Evolutionary conservation across 2,888 invertebrate species (phyloP).

Genomic region (Vanessa cardui): DNA sequence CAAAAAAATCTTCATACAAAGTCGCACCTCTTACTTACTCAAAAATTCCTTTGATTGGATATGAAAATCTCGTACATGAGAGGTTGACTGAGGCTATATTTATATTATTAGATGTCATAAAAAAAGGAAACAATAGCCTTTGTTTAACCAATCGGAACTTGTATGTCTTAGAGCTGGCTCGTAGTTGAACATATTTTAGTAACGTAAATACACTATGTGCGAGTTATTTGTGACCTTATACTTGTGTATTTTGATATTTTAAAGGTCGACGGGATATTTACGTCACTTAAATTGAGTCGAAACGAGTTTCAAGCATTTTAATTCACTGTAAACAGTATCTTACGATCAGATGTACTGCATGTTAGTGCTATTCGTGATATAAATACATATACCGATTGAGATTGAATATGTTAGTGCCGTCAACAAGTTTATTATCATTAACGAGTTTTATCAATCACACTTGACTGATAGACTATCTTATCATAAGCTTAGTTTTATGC

Average conservation of each 20-base stretch:
- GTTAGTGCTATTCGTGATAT: slow-evolving; percentile 46
- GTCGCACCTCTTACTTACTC: neutral
- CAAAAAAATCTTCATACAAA: neutral
- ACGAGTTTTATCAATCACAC: slow-evolving; percentile 46
- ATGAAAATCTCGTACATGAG: slow-evolving; percentile 13
- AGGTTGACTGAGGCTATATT: slow-evolving; percentile 3
- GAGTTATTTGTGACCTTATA: slow-evolving; percentile 29
- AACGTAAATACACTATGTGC: slow-evolving; percentile 19
- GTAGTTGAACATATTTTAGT: slow-evolving; percentile 55
- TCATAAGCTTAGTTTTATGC: slow-evolving; percentile 50
- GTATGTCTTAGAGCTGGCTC: slow-evolving; percentile 55
- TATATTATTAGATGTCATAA: slow-evolving; percentile 50
- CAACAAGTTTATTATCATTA: slow-evolving; percentile 38
- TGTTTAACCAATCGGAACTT: slow-evolving; percentile 67
- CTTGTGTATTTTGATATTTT: slow-evolving; percentile 40
- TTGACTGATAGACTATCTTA: slow-evolving; percentile 59
- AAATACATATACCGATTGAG: slow-evolving; percentile 13
- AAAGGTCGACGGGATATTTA: slow-evolving; percentile 56
- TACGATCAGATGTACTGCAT: slow-evolving; percentile 48
- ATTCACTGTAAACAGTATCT: slow-evolving; percentile 67
- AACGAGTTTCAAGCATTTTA: slow-evolving; percentile 73
- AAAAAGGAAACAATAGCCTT: slow-evolving; percentile 76
- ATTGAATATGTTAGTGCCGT: slow-evolving; percentile 41
- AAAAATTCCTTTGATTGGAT: slow-evolving; percentile 5
- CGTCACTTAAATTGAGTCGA: slow-evolving; percentile 67